A percentile compares a stretch with the other conserved stretches of the same genome.
Evolutionary conservation across 2,797 vertebrate species (phyloP).

Genomic region (Crax fasciolata): DNA sequence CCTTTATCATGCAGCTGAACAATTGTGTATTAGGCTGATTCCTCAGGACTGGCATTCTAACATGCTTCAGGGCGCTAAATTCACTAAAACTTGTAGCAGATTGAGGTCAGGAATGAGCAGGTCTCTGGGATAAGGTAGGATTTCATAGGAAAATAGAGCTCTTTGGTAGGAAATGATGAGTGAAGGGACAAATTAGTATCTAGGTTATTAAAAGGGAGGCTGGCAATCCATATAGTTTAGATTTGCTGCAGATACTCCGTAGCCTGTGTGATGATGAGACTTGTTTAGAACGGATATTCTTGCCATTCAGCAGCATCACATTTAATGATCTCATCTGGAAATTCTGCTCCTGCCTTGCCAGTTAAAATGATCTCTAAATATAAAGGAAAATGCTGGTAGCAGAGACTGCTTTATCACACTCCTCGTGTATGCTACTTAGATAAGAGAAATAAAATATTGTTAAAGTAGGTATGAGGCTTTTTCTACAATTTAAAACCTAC

Average conservation of each 20-base stretch:
- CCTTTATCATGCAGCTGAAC: neutral
- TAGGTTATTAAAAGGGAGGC: neutral
- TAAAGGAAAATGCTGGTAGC: neutral
- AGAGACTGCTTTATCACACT: neutral
- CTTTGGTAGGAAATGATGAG: neutral
- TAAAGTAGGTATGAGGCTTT: neutral
- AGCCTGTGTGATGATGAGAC: neutral
- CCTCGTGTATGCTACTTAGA: neutral
- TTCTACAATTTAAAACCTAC: slow-evolving; percentile 10
- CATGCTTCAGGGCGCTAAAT: neutral
- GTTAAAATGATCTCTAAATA: slow-evolving; percentile 31
- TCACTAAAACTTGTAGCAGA: neutral
- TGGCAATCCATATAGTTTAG: neutral
- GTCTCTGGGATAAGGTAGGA: neutral
- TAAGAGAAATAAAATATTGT: slow-evolving; percentile 23
- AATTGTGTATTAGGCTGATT: neutral
- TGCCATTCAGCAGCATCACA: neutral
- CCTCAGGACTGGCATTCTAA: neutral
- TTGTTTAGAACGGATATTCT: slow-evolving; percentile 21
- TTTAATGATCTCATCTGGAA: slow-evolving; percentile 39
- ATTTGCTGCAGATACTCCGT: neutral
- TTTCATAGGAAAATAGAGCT: neutral
- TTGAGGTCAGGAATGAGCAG: neutral
- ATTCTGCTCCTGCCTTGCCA: neutral
- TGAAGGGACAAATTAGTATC: neutral